Percentiles rank a stretch among this genome's conserved stretches.
phyloP scores from a whole-genome alignment of 1,140 invertebrate species.

The Pteromalus puparum region DNA sequence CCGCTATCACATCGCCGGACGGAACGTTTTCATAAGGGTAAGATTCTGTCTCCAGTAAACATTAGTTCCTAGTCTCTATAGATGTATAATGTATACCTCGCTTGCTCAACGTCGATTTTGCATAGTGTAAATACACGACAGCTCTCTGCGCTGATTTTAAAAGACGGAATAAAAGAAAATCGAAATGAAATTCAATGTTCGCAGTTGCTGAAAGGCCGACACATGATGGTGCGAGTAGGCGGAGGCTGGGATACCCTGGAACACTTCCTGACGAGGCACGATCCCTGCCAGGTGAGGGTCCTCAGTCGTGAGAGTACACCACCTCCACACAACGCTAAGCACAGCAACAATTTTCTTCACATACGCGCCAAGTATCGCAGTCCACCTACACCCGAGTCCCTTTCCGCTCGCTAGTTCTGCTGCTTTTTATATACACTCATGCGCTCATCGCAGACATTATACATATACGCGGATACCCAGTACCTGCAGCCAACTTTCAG shows the following conservation, averaged over 20 bases:
- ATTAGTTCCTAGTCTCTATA: too few relatives aligned
- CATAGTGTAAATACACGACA: not conserved
- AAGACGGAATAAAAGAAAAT: not conserved
- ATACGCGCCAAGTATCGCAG: constrained; percentile 84
- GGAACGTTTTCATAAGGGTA: constrained; percentile 60
- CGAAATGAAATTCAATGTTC: constrained; percentile 59
- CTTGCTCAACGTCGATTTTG: too few relatives aligned
- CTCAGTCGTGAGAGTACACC: constrained; percentile 75
- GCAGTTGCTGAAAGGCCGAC: constrained; percentile 88
- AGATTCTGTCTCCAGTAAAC: not conserved
- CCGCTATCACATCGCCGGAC: constrained; percentile 83
- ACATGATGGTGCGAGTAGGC: constrained; percentile 96
- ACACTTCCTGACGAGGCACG: constrained; percentile 92
- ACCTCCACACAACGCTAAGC: constrained; percentile 58
- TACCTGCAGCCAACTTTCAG: not conserved
- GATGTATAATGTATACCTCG: too few relatives aligned
- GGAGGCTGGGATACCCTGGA: constrained; percentile 95
- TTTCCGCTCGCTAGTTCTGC: constrained; percentile 63
- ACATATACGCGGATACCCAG: not conserved
- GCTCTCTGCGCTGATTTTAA: not conserved
- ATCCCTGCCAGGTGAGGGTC: constrained; percentile 89
- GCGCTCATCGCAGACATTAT: not conserved
- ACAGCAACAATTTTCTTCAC: constrained; percentile 79
- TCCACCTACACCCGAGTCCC: constrained; percentile 70
- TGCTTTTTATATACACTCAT: not conserved